Percentiles rank a stretch among this genome's conserved stretches.
Evolutionary conservation across 2,797 vertebrate genomes (phyloP).

Genomic region (Danio albolineatus): DNA sequence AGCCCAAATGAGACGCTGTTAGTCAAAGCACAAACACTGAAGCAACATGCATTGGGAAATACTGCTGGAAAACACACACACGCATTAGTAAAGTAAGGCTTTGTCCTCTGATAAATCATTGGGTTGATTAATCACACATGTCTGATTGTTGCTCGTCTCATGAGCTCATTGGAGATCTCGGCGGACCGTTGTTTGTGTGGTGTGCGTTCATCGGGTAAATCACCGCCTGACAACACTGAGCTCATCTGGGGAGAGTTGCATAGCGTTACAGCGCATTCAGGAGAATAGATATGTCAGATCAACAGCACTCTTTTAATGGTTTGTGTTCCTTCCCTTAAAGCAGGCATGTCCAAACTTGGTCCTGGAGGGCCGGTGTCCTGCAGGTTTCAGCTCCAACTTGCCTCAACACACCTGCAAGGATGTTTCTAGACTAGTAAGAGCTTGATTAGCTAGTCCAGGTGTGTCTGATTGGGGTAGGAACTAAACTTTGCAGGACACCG

Average conservation of each 20-base stretch:
- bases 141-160: conserved; percentile 40
- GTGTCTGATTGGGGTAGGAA: too few species aligned
- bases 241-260: conserved; percentile 10
- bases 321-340: neutral
- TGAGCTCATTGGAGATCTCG: conserved; percentile 40
- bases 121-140: conserved; percentile 37
- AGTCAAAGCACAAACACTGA: conserved; percentile 7
- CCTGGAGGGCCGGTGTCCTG: too few species aligned
- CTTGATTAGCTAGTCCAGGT: too few species aligned
- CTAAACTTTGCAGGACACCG: too few species aligned
- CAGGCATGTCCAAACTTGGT: too few species aligned
- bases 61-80: neutral
- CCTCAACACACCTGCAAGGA: too few species aligned
- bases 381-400: too few species aligned
- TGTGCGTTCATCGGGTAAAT: conserved; percentile 28
- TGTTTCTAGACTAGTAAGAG: too few species aligned
- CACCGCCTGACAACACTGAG: conserved; percentile 26
- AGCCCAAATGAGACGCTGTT: neutral
- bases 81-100: neutral
- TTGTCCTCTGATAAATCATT: conserved; percentile 44
- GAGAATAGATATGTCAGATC: neutral
- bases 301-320: too few species aligned
- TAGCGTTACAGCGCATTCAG: neutral
- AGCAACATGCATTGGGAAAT: neutral
- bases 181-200: conserved; percentile 5